Base-by-base conservation (phyloP, 2,888 invertebrate species). In the Metalampra italica region DNA sequence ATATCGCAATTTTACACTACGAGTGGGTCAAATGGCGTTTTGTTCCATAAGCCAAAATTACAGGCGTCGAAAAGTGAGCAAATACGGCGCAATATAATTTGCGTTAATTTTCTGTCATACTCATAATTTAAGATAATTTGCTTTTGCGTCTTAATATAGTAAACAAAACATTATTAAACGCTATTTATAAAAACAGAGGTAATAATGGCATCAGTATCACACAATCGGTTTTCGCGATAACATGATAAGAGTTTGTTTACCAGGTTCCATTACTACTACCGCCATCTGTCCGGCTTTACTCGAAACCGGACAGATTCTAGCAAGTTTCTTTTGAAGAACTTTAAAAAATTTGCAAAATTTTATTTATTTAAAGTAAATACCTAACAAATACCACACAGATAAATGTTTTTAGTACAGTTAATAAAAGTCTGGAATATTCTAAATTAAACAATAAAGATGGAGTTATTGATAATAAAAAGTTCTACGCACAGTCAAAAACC, bases 261-360 rank as follows among this genome's bases (percentile, higher is more conserved):
- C 22, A 22, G 22, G 22, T 22, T 22, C n/a, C 42, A 50, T 57
- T 30, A 41, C 32, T 12, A 41, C 34, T 29, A 66, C 49, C 74
- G 80, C 75, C 81, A 80, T 80, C 80, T 80, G 54, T 60, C 55
- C 48, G 36, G 52, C 12, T 9, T 37, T 29, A 15, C 22, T 22
- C 0, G 54, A 64, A 68, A 59, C 56, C n/a, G n/a, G n/a, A n/a
- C n/a, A n/a, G n/a, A n/a, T 51, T 42, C 49, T 42, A 40, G 32
- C 42, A 50, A 57, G 43, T 9, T 40, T 22, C 22, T 22, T 22
- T 22, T 3, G 22, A 2, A 22, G 5, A 22, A 22, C 22, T 3
- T n/a, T n/a, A n/a, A n/a, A n/a, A n/a, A n/a, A n/a, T n/a, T n/a
- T n/a, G n/a, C n/a, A n/a, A n/a, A n/a, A n/a, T n/a, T n/a, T n/a